Percentiles rank a stretch among this genome's conserved stretches.
Conservation (phyloP, 2,888 invertebrate species). For the Drosophila merina region DNA sequence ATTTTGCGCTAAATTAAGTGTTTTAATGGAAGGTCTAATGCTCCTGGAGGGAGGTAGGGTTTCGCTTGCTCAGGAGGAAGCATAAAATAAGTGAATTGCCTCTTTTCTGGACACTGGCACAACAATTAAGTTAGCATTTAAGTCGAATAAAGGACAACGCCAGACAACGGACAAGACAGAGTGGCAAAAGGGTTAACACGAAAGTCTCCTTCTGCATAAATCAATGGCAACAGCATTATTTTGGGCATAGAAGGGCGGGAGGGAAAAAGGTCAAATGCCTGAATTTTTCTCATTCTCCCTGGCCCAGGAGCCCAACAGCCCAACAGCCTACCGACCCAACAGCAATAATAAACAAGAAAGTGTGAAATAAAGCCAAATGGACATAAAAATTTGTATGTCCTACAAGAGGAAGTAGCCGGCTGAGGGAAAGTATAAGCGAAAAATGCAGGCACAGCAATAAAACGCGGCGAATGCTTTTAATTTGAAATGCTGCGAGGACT, state of each 20-base stretch:
- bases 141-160: conserved; percentile 58
- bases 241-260: conserved; percentile 25
- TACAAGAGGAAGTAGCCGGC: conserved; percentile 23
- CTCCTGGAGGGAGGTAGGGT: conserved; percentile 32
- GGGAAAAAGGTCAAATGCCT: conserved; percentile 73
- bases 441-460: conserved; percentile 76
- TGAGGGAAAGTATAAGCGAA: conserved; percentile 17
- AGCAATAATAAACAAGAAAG: conserved; percentile 78
- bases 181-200: conserved; percentile 37
- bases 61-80: conserved; percentile 14
- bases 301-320: conserved; percentile 33
- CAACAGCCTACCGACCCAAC: conserved; percentile 18
- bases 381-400: conserved; percentile 73
- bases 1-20: conserved; percentile 75
- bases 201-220: conserved; percentile 62
- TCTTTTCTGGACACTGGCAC: conserved; percentile 62
- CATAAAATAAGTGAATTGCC: conserved; percentile 67
- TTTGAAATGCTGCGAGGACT: conserved; percentile 68
- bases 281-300: conserved; percentile 48
- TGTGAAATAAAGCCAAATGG: conserved; percentile 77
- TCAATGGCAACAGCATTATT: conserved; percentile 80
- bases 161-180: conserved; percentile 8
- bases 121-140: conserved; percentile 76
- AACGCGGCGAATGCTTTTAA: conserved; percentile 75
- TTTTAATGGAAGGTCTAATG: conserved; percentile 60